phyloP scores from a whole-genome alignment of 2,113 vertebrate genomes.

The Isichthys henryi region DNA sequence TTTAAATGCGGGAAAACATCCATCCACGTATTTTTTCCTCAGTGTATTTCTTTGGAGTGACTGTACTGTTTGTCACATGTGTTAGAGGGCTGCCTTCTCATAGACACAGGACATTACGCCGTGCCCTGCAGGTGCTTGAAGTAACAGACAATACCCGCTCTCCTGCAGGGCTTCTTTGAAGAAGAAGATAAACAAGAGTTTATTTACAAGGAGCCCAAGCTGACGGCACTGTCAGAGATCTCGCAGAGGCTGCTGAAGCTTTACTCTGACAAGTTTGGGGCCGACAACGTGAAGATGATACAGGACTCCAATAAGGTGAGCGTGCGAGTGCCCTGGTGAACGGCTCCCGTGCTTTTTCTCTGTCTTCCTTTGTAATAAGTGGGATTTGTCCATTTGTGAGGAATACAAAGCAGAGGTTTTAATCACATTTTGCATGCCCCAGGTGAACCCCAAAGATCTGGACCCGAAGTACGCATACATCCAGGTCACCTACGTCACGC shows the following conservation, averaged over 20 bases:
- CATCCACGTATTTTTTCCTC: background rate
- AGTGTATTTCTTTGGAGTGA: background rate
- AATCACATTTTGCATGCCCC: background rate
- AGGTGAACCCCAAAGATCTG: constrained; percentile 96
- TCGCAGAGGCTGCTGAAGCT: constrained; percentile 93
- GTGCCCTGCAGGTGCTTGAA: background rate
- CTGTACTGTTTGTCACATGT: background rate
- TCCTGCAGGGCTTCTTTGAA: constrained; percentile 88
- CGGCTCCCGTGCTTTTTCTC: background rate
- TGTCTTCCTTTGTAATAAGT: background rate
- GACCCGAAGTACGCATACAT: constrained; percentile 93
- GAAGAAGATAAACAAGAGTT: constrained; percentile 98
- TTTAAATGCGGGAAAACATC: background rate
- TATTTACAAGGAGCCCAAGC: constrained; percentile 96
- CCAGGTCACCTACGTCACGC: constrained; percentile 90
- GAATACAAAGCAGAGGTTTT: background rate
- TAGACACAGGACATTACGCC: background rate
- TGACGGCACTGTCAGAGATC: constrained; percentile 94
- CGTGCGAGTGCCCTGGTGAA: background rate
- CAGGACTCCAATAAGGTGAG: constrained; percentile 96
- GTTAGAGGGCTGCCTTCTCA: background rate
- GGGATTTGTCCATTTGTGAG: background rate
- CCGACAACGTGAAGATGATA: constrained; percentile 97
- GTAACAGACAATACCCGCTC: constrained; percentile 22
- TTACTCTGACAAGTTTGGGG: constrained; percentile 95